Conservation (phyloP, 2,888 invertebrate species). For the Dryobota labecula region DNA sequence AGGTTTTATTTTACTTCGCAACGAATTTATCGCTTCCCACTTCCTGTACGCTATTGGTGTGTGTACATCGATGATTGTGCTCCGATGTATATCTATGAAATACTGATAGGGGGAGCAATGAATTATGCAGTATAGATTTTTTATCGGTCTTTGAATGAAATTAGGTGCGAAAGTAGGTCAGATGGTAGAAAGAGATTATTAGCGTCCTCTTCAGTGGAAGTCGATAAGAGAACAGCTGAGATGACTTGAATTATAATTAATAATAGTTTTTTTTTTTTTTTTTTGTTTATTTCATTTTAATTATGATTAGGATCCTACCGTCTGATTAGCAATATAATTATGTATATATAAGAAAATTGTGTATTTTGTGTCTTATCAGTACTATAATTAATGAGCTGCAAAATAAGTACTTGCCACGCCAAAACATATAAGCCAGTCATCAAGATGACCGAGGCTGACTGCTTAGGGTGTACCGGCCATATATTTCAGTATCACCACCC, state of each 20-base stretch:
- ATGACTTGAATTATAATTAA: too few species aligned
- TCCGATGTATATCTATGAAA: constrained; percentile 69
- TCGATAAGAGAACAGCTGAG: background rate
- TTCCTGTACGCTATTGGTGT: constrained; percentile 75
- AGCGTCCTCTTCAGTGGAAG: constrained; percentile 2
- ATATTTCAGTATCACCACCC: background rate
- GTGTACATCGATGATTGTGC: constrained; percentile 68
- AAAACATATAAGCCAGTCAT: background rate
- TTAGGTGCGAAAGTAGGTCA: constrained; percentile 42
- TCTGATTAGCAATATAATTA: constrained; percentile 1
- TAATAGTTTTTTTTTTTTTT: too few species aligned
- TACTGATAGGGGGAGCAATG: constrained; percentile 60
- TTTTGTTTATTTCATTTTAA: too few species aligned
- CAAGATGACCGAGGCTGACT: background rate
- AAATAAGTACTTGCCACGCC: too few species aligned
- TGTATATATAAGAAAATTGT: too few species aligned
- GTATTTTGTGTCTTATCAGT: too few species aligned
- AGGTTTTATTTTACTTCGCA: constrained; percentile 85
- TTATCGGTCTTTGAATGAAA: constrained; percentile 45
- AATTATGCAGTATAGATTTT: constrained; percentile 60
- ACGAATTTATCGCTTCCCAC: constrained; percentile 81
- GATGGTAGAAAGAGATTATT: background rate
- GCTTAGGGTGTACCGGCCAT: background rate
- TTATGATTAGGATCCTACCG: too few species aligned
- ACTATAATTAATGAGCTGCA: background rate